These are phyloP conservation scores for Mesembrinibis cayennensis DNA, from an alignment of 2,113 vertebrate species.

Conservation along the genomic window DNA sequence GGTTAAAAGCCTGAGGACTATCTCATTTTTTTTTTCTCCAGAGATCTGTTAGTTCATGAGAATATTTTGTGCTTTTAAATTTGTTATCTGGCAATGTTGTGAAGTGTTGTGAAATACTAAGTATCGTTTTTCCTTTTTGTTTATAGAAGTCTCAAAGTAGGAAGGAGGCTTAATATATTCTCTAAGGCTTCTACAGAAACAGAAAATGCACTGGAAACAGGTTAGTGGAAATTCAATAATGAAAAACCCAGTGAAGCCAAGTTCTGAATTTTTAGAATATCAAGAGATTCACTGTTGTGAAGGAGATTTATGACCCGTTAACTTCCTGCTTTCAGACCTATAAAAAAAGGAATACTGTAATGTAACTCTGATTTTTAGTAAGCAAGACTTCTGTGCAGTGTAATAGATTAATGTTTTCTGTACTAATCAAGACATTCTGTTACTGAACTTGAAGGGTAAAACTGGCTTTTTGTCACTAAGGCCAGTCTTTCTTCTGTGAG, in stretches of 20 bases:
- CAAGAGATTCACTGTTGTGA: not conserved
- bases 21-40: not conserved
- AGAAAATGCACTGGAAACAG: slow-evolving; percentile 59
- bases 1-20: not conserved
- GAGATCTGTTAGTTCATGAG: slow-evolving; percentile 18
- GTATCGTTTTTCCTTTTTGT: slow-evolving; percentile 26
- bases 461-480: not conserved
- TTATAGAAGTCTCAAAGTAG: slow-evolving; percentile 70
- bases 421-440: not conserved
- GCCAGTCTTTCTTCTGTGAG: not conserved
- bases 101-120: slow-evolving; percentile 54
- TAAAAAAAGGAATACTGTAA: not conserved
- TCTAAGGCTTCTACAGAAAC: slow-evolving; percentile 45
- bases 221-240: slow-evolving; percentile 70
- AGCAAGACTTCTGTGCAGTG: not conserved
- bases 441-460: not conserved
- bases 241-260: not conserved
- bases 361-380: not conserved
- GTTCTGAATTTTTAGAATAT: slow-evolving; percentile 6
- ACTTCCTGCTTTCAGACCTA: not conserved
- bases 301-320: not conserved
- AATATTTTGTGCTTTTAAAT: slow-evolving; percentile 44
- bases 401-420: not conserved
- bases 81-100: slow-evolving; percentile 16
- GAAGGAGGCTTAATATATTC: slow-evolving; percentile 88